Evolutionary conservation across 2,888 invertebrate species (phyloP).

Genomic region (Cephus pulcher): DNA sequence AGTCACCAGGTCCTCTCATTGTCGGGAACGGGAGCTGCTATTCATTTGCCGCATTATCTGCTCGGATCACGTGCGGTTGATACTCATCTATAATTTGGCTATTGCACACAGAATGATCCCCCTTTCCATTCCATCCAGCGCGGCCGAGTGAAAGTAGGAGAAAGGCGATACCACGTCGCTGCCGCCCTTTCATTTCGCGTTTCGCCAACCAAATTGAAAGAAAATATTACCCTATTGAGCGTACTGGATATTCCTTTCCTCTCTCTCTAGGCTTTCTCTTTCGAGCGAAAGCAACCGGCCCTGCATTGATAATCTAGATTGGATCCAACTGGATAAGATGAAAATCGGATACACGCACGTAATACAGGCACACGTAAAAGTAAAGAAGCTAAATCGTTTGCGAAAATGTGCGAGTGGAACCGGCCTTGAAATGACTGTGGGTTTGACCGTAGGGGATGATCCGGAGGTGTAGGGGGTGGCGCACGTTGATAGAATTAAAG

Average conservation of each 20-base stretch:
- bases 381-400: too few relatives aligned
- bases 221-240: slow-evolving; percentile 43
- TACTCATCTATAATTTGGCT: slow-evolving; percentile 60
- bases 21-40: slow-evolving; percentile 46
- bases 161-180: slow-evolving; percentile 7
- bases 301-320: background rate
- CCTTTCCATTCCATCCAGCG: slow-evolving; percentile 13
- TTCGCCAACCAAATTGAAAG: slow-evolving; percentile 48
- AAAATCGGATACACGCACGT: too few relatives aligned
- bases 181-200: slow-evolving; percentile 33
- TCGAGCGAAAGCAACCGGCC: slow-evolving; percentile 15
- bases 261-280: slow-evolving; percentile 7
- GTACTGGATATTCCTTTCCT: too few relatives aligned
- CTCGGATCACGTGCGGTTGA: slow-evolving; percentile 59
- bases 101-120: slow-evolving; percentile 23
- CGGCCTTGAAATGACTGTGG: too few relatives aligned
- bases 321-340: too few relatives aligned
- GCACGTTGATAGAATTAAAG: too few relatives aligned
- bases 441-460: slow-evolving; percentile 18
- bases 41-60: slow-evolving; percentile 62
- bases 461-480: background rate
- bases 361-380: too few relatives aligned
- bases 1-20: slow-evolving; percentile 59
- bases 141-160: slow-evolving; percentile 9
- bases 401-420: too few relatives aligned